Evolutionary conservation across 1,140 invertebrate species (phyloP).

Genomic region (Delia radicum): DNA sequence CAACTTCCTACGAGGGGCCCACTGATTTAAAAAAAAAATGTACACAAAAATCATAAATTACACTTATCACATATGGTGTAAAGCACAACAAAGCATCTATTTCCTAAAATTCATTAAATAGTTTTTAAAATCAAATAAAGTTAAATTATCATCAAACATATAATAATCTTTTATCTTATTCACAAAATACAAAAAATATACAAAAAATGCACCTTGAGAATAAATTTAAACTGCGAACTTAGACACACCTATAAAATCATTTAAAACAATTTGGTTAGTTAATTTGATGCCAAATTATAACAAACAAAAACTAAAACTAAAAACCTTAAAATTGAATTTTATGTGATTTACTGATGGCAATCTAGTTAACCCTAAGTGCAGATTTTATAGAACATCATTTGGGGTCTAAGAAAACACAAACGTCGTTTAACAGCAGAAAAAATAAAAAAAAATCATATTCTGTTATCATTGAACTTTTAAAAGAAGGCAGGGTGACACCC

Average conservation of each 20-base stretch:
- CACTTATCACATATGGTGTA: too few species aligned
- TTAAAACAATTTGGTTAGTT: not conserved
- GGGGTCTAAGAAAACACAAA: not conserved
- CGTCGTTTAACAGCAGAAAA: not conserved
- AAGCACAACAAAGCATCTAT: too few species aligned
- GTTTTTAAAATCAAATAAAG: too few species aligned
- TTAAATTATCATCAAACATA: too few species aligned
- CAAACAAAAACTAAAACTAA: not conserved
- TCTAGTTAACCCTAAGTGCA: not conserved
- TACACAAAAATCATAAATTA: too few species aligned
- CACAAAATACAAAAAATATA: not conserved
- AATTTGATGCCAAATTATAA: not conserved
- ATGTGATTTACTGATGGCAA: not conserved
- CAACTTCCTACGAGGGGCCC: too few species aligned
- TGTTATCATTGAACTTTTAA: constrained; percentile 1
- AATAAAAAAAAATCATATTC: too few species aligned
- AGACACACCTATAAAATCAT: constrained; percentile 1
- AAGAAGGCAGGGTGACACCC: not conserved
- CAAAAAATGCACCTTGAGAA: not conserved
- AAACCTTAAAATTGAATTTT: not conserved
- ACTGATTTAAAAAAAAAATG: too few species aligned
- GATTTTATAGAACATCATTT: not conserved
- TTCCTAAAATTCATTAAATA: too few species aligned
- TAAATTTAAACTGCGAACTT: not conserved
- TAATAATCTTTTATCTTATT: too few species aligned